Percentiles rank a stretch among this genome's conserved stretches.
Evolutionary conservation across 2,113 vertebrate species (phyloP).

Genomic region (Centropus unirufus): DNA sequence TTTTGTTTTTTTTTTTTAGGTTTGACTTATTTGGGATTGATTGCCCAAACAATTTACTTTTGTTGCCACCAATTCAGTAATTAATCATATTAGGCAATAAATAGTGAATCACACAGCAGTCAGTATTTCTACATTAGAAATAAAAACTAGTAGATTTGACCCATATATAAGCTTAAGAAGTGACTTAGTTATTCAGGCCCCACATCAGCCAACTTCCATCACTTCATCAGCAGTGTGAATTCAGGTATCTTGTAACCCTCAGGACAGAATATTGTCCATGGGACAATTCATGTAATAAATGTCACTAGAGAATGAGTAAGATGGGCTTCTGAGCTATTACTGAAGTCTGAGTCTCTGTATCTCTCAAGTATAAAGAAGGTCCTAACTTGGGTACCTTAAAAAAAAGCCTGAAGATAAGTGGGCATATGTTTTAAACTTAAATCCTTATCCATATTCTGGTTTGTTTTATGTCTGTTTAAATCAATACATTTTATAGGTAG

Average conservation of each 20-base stretch:
- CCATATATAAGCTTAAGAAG: background rate
- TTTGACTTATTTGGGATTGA: background rate
- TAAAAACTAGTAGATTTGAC: background rate
- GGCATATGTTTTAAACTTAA: background rate
- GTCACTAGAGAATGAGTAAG: background rate
- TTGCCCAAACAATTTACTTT: background rate
- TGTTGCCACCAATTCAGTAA: background rate
- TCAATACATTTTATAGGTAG: background rate
- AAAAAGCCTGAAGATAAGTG: background rate
- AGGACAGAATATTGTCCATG: background rate
- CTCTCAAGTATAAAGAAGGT: background rate
- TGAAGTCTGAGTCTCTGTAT: background rate
- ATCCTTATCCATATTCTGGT: rapidly evolving
- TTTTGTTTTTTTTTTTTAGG: background rate
- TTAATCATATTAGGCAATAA: background rate
- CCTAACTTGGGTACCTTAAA: background rate
- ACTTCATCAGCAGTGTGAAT: background rate
- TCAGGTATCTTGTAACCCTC: background rate
- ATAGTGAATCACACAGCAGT: background rate
- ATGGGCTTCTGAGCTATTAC: background rate
- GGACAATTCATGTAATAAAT: background rate
- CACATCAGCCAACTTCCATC: background rate
- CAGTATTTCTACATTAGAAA: background rate
- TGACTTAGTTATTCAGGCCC: background rate
- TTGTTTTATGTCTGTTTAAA: background rate